These are phyloP conservation scores for Anguilla marmorata DNA, from an alignment of 2,797 vertebrate genomes.

Conservation along the genomic window DNA sequence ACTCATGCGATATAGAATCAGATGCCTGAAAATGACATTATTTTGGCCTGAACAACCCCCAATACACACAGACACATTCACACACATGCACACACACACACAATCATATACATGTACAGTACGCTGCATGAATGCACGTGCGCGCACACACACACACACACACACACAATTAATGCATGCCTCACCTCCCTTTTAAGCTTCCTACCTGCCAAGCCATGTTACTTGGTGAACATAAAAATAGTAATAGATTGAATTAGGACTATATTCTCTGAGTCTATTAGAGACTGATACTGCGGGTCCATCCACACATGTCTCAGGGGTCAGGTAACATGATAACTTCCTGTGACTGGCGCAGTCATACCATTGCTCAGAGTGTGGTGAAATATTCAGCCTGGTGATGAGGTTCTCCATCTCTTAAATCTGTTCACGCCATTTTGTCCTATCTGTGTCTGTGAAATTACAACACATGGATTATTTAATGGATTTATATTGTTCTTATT, in stretches of 20 bases:
- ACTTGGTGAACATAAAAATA: conserved; percentile 69
- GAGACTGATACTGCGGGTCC: background rate
- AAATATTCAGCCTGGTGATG: background rate
- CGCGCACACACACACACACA: background rate
- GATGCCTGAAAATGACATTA: background rate
- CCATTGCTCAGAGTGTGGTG: background rate
- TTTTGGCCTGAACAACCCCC: background rate
- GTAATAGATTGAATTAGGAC: conserved; percentile 42
- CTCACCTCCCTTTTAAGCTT: conserved; percentile 20
- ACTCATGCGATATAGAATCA: background rate
- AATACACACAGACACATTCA: background rate
- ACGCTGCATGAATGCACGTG: too few species aligned
- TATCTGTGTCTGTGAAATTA: background rate
- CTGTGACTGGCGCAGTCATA: conserved; percentile 12
- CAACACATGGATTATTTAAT: too few species aligned
- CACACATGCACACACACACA: background rate
- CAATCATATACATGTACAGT: background rate
- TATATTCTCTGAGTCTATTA: conserved; percentile 2
- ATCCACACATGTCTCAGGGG: background rate
- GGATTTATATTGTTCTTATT: background rate
- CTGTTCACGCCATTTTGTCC: background rate
- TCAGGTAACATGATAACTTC: background rate
- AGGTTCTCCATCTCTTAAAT: background rate
- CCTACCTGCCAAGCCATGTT: conserved; percentile 60
- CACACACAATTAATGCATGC: conserved; percentile 11